These are phyloP conservation scores for Lepus americanus DNA, from an alignment of 2,113 vertebrate species.

Conservation along the genomic window DNA sequence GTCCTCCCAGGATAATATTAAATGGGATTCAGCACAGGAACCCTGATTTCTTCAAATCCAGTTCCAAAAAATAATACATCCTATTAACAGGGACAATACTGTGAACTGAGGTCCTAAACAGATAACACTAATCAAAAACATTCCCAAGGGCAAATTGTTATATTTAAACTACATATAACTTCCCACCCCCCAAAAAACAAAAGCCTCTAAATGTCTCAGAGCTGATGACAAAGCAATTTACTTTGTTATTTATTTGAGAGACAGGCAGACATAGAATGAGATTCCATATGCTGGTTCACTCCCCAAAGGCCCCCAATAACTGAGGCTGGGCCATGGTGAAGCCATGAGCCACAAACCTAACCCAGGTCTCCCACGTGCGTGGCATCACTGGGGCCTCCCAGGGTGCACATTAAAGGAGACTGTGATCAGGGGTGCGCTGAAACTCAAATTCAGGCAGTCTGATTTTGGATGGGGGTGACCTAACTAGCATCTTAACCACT, in stretches of 20 bases:
- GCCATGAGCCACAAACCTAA: too few relatives aligned
- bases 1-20: neutral
- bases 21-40: neutral
- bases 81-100: neutral
- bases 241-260: neutral
- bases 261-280: too few relatives aligned
- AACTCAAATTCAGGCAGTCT: too few relatives aligned
- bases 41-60: neutral
- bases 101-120: neutral
- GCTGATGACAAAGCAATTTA: neutral
- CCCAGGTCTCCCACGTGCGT: too few relatives aligned
- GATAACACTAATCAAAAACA: slow-evolving; percentile 1
- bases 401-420: too few relatives aligned
- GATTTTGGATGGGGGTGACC: too few relatives aligned
- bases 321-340: too few relatives aligned
- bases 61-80: neutral
- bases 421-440: too few relatives aligned
- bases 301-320: too few relatives aligned
- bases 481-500: too few relatives aligned
- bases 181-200: slow-evolving; percentile 19
- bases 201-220: slow-evolving; percentile 19
- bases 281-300: too few relatives aligned
- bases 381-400: too few relatives aligned
- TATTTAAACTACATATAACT: neutral
- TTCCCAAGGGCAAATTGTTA: neutral